Base-by-base conservation (phyloP, 2,113 vertebrate genomes). In the Columba livia region DNA sequence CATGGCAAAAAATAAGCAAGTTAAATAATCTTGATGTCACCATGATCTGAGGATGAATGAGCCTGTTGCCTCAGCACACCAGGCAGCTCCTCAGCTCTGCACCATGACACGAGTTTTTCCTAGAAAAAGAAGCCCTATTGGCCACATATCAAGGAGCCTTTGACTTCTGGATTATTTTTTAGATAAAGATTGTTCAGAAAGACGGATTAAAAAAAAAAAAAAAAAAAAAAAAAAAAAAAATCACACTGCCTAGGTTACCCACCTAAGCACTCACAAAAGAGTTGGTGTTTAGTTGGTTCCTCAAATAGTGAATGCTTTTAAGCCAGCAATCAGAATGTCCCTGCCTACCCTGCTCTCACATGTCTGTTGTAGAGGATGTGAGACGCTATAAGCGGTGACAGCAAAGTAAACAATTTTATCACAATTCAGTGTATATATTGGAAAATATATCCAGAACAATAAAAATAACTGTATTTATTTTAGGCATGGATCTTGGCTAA, bases 401-500 rank as follows among this genome's bases (percentile, higher is more conserved):
- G 66, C 24, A 88, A 73, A 62, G 42, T 13, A 71, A 90, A 64
- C 25, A 66, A 38, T 62, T 80, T 13, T 90, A 60, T 88, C 67
- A 78, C 72, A 62, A 79, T 78, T 83, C 79, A 80, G 51, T 6
- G 17, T 85, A 61, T n/a, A 34, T 50, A 28, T 11, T 91, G 73
- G 64, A 34, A 84, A 70, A 80, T 50, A 85, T 54, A 73, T 38
- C 60, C 42, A 88, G 29, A 89, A 88, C 54, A 87, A 89, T 62
- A 70, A 79, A 92, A 96, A 87, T 24, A 66, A 74, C 36, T 57
- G 48, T 87, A 56, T 91, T 89, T 88, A 92, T 87, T 96, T 90
- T 56, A 73, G 69, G 65, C 77, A 89, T 13, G 53, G 50, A 71
- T 75, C 85, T 94, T 94, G 89, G 81, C 82, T 82, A 62, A 61